A percentile compares a stretch with the other conserved stretches of the same genome.
phyloP scores from a whole-genome alignment of 2,113 vertebrate species.

The Pungitius pungitius region DNA sequence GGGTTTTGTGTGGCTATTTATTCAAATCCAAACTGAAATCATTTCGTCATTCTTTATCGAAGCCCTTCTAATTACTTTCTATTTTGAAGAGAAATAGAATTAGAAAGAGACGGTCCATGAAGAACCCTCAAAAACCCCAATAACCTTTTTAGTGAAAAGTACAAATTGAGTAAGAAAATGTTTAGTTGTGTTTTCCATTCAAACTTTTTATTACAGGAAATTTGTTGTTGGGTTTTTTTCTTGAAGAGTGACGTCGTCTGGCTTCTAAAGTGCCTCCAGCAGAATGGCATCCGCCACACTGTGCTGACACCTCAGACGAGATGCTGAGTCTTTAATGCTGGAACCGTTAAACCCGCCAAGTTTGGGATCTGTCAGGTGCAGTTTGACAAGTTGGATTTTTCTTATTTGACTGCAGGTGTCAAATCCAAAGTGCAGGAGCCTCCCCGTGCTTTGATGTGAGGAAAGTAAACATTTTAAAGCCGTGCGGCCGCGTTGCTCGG shows the following conservation, averaged over 20 bases:
- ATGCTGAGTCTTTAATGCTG: neutral
- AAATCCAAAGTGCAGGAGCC: constrained; percentile 2
- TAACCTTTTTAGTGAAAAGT: neutral
- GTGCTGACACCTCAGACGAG: neutral
- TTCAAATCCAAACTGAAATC: constrained; percentile 10
- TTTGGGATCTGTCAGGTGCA: neutral
- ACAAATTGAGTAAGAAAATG: neutral
- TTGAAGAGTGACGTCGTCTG: neutral
- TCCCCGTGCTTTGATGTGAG: neutral
- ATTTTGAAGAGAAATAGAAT: no score
- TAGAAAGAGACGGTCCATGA: neutral
- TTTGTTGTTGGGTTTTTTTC: neutral
- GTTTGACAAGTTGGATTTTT: neutral
- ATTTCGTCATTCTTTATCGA: neutral
- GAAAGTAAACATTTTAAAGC: neutral
- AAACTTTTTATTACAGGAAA: neutral
- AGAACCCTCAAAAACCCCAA: neutral
- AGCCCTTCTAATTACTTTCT: neutral
- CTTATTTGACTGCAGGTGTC: constrained; percentile 8
- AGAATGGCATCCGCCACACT: neutral
- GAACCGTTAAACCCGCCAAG: neutral
- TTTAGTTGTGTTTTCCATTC: neutral
- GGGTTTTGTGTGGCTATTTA: neutral
- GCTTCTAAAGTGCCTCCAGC: neutral
- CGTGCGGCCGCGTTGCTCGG: constrained; percentile 8